Percentiles rank a stretch among this genome's conserved stretches.
Evolutionary conservation across 1,140 invertebrate species (phyloP).

Genomic region (Meloidogyne exigua): DNA sequence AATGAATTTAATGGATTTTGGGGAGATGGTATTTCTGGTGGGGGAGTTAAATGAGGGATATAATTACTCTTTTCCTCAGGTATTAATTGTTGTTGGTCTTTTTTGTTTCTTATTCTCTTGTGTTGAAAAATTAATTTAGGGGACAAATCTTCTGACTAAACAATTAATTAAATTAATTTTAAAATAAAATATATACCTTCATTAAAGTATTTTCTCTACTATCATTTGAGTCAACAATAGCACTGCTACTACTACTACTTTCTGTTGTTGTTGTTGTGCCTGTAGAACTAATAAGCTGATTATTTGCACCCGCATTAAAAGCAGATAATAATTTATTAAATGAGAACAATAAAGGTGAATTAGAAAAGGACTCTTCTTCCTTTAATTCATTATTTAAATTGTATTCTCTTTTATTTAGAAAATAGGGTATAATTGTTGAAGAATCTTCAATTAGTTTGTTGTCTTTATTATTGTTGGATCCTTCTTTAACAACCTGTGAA

Average conservation of each 20-base stretch:
- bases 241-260: too few relatives aligned
- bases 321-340: slow-evolving; percentile 23
- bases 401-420: background rate
- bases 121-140: background rate
- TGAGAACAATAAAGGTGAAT: background rate
- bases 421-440: background rate
- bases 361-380: background rate
- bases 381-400: background rate
- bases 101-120: background rate
- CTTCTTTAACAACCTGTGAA: background rate
- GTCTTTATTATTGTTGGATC: background rate
- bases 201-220: background rate
- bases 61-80: background rate
- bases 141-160: background rate
- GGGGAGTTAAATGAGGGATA: slow-evolving; percentile 8
- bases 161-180: too few relatives aligned
- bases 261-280: too few relatives aligned
- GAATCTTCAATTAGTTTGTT: background rate
- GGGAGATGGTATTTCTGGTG: slow-evolving; percentile 14
- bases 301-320: background rate
- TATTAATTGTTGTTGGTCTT: background rate
- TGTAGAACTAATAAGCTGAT: background rate
- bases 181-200: too few relatives aligned
- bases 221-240: background rate
- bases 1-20: slow-evolving; percentile 20